These are phyloP conservation scores for Platorchestia sp. DNA, from an alignment of 1,140 invertebrate genomes.

Conservation along the genomic window DNA sequence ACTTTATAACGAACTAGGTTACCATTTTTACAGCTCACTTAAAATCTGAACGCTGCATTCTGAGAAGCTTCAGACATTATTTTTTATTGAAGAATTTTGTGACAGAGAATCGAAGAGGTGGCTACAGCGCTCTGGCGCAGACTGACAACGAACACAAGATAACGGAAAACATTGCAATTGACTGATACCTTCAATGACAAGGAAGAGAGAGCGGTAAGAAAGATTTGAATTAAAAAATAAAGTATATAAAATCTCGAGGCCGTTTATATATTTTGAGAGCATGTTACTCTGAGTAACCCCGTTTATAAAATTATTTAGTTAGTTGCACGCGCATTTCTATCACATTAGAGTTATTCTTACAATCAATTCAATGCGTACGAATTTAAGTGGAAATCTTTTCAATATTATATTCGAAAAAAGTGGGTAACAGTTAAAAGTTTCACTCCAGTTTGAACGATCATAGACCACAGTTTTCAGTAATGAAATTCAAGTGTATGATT, in stretches of 20 bases:
- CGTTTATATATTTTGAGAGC: not conserved
- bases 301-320: too few relatives aligned
- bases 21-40: not conserved
- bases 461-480: not conserved
- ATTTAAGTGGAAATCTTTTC: not conserved
- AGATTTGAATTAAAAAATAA: not conserved
- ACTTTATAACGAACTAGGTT: not conserved
- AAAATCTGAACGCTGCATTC: not conserved
- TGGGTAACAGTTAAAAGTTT: not conserved
- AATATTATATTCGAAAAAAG: not conserved
- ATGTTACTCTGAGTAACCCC: not conserved
- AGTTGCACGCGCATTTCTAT: too few relatives aligned
- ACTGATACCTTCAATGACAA: too few relatives aligned
- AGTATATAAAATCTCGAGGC: not conserved
- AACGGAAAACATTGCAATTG: not conserved
- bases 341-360: not conserved
- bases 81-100: not conserved
- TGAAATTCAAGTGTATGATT: too few relatives aligned
- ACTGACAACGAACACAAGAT: not conserved
- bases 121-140: not conserved
- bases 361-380: not conserved
- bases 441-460: not conserved
- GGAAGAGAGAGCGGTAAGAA: too few relatives aligned
- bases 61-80: not conserved
- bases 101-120: not conserved